Evolutionary conservation across 2,113 vertebrate species (phyloP).

Genomic region (Mus musculus): GRCm39 chr5:37996501-37997000

Average conservation of each 20-base stretch:
- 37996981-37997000: background rate
- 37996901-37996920: background rate
- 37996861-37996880: background rate
- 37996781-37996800: background rate
- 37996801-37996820: background rate
- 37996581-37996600: background rate
- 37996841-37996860: background rate
- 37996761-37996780: background rate
- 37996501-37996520: slow-evolving; percentile 28
- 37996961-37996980: background rate
- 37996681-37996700: background rate
- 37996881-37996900: background rate
- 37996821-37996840: background rate
- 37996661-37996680: background rate
- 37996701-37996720: background rate
- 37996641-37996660: no score
- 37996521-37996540: background rate
- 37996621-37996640: no score
- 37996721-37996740: no score
- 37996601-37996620: background rate
- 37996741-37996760: background rate
- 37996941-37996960: background rate
- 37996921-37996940: background rate
- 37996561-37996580: slow-evolving; percentile 33
- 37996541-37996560: slow-evolving; percentile 21